Percentiles rank a stretch among this genome's conserved stretches.
phyloP scores from a whole-genome alignment of 2,888 invertebrate species.

The Mesochorus sp. region DNA sequence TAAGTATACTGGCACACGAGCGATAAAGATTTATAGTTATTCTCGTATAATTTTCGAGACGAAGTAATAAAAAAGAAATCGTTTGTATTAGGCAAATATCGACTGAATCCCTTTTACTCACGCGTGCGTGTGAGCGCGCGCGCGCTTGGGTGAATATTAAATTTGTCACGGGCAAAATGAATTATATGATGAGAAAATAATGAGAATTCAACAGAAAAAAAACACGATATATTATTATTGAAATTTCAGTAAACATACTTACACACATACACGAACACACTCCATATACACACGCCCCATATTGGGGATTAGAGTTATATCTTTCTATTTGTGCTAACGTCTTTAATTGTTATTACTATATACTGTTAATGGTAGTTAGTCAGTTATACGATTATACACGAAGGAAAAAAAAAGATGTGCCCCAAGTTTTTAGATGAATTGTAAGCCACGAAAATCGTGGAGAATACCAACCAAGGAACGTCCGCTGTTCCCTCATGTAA shows the following conservation, averaged over 20 bases:
- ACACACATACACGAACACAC: no score
- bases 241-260: conserved; percentile 64
- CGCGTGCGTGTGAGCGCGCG: no score
- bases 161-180: conserved; percentile 48
- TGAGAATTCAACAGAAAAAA: conserved; percentile 60
- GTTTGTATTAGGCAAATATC: conserved; percentile 61
- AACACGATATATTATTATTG: conserved; percentile 61
- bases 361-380: conserved; percentile 61
- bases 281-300: conserved; percentile 69
- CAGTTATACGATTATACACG: conserved; percentile 57
- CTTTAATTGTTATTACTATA: conserved; percentile 60
- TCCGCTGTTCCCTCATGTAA: conserved; percentile 71
- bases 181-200: conserved; percentile 31
- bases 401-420: conserved; percentile 40
- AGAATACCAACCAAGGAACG: conserved; percentile 64
- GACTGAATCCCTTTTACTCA: conserved; percentile 57
- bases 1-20: conserved; percentile 5
- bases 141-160: conserved; percentile 12
- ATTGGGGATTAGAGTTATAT: conserved; percentile 68
- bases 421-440: conserved; percentile 32
- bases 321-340: conserved; percentile 61
- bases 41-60: conserved; percentile 46
- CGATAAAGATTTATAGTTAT: conserved; percentile 42
- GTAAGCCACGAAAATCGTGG: conserved; percentile 68
- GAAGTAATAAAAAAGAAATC: conserved; percentile 1